phyloP scores from a whole-genome alignment of 2,797 vertebrate species.

The Dipus sagitta region DNA sequence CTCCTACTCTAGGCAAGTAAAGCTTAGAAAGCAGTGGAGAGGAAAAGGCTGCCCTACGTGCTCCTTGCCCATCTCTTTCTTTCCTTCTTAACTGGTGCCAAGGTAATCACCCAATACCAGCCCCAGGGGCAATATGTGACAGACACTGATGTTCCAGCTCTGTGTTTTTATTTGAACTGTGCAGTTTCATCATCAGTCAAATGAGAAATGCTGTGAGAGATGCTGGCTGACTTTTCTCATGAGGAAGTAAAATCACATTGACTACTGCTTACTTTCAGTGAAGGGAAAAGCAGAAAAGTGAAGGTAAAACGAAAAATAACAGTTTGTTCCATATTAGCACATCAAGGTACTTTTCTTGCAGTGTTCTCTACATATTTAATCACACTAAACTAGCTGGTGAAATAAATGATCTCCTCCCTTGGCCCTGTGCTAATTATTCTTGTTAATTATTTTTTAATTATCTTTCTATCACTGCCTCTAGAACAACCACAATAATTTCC shows the following conservation, averaged over 20 bases:
- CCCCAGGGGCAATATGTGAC: conserved; percentile 48
- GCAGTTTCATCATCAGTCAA: conserved; percentile 70
- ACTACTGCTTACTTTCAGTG: neutral
- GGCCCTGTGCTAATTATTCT: conserved; percentile 87
- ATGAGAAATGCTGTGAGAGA: conserved; percentile 34
- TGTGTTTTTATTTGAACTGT: conserved; percentile 73
- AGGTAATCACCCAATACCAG: conserved; percentile 33
- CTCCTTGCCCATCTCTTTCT: conserved; percentile 23
- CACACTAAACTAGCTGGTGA: conserved; percentile 82
- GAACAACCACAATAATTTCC: conserved; percentile 84
- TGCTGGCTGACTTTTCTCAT: conserved; percentile 45
- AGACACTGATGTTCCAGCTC: conserved; percentile 47
- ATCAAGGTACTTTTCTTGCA: conserved; percentile 64
- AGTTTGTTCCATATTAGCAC: conserved; percentile 62
- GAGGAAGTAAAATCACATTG: conserved; percentile 41
- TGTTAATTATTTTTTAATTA: conserved; percentile 90
- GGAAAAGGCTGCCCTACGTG: conserved; percentile 42
- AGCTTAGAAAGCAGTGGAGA: conserved; percentile 39
- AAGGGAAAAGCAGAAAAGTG: conserved; percentile 62
- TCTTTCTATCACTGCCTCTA: conserved; percentile 83
- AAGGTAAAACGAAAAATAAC: conserved; percentile 63
- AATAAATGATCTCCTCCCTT: conserved; percentile 84
- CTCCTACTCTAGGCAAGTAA: conserved; percentile 67
- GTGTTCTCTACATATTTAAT: conserved; percentile 82
- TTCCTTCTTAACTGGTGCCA: neutral